Evolutionary conservation across 2,888 invertebrate species (phyloP).

Genomic region (Cordylochernes scorpioides): DNA sequence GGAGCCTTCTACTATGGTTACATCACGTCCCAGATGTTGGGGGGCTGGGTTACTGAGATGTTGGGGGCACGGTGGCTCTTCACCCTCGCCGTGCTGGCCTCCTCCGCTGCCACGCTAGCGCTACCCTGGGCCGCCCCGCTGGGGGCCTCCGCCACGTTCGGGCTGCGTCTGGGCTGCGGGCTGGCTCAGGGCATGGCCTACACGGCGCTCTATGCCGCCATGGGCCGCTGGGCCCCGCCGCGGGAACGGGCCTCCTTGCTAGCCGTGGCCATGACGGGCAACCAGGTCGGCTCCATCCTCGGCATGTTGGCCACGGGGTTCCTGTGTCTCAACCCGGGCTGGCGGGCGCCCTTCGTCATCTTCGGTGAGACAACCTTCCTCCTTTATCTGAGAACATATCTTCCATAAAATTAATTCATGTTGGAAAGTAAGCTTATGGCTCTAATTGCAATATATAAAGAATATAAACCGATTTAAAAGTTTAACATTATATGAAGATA

Average conservation of each 20-base stretch:
- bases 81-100: slow-evolving; percentile 3
- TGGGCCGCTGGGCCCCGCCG: slow-evolving; percentile 8
- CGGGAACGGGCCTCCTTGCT: slow-evolving; percentile 8
- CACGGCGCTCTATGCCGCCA: slow-evolving; percentile 6
- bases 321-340: too few species aligned
- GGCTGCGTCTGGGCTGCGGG: too few species aligned
- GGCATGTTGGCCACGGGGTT: slow-evolving; percentile 31
- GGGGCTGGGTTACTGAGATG: slow-evolving; percentile 4
- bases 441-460: too few species aligned
- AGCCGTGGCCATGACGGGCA: slow-evolving; percentile 7
- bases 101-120: slow-evolving; percentile 4
- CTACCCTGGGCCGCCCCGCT: slow-evolving; percentile 3
- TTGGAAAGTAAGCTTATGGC: too few species aligned
- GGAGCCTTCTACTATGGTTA: slow-evolving; percentile 9
- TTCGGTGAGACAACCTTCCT: too few species aligned
- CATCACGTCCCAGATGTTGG: slow-evolving; percentile 6
- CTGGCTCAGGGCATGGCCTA: slow-evolving; percentile 11
- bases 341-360: too few species aligned
- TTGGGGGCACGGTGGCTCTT: slow-evolving; percentile 6
- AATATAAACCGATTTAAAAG: too few species aligned
- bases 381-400: too few species aligned
- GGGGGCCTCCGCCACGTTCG: background rate
- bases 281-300: slow-evolving; percentile 16
- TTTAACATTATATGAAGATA: too few species aligned
- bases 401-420: too few species aligned